These are phyloP conservation scores for Dryadula phaetusa DNA, from an alignment of 2,888 invertebrate genomes.

Conservation along the genomic window DNA sequence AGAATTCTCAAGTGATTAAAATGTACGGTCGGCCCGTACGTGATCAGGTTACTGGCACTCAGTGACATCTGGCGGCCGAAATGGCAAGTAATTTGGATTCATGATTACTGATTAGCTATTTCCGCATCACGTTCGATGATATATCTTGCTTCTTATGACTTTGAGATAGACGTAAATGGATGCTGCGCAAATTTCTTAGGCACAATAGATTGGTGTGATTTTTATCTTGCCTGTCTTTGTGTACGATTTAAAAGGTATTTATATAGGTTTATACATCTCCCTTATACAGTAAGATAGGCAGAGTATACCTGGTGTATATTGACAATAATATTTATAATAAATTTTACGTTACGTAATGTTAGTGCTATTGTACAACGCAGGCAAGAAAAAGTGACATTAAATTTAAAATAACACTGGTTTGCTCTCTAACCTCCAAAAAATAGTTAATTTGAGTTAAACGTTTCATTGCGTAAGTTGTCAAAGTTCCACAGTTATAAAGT, in stretches of 20 bases:
- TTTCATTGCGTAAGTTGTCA: neutral
- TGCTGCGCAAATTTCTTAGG: conserved; percentile 8
- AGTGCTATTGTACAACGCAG: no score
- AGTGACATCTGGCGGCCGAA: conserved; percentile 68
- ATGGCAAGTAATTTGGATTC: conserved; percentile 53
- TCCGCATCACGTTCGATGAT: conserved; percentile 46
- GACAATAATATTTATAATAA: no score
- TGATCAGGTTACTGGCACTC: conserved; percentile 59
- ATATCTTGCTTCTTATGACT: conserved; percentile 26
- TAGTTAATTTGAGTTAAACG: neutral
- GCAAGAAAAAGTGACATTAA: no score
- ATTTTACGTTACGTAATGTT: no score
- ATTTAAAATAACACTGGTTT: no score
- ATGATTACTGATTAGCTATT: conserved; percentile 45
- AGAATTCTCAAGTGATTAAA: conserved; percentile 30
- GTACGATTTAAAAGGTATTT: neutral
- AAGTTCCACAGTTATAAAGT: neutral
- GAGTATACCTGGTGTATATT: no score
- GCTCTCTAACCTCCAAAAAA: neutral
- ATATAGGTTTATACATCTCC: neutral
- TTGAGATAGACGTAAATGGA: conserved; percentile 21
- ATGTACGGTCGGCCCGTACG: conserved; percentile 51
- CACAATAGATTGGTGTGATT: conserved; percentile 16
- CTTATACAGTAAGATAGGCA: no score
- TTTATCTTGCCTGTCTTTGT: conserved; percentile 4